Conservation (phyloP, 2,113 vertebrate genomes). For the Eretmochelys imbricata region DNA sequence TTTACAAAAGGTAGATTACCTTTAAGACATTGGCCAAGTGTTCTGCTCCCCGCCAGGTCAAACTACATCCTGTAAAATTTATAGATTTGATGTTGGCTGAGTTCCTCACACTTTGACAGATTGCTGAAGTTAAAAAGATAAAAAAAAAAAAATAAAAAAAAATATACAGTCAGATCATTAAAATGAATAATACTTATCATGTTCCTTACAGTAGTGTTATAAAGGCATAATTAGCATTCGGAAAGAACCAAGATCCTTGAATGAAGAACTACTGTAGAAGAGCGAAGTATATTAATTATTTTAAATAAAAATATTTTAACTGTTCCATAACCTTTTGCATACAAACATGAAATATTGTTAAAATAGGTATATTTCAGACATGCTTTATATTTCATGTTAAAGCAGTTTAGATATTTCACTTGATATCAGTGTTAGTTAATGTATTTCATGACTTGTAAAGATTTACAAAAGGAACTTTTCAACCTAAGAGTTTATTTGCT, state of each 20-base stretch:
- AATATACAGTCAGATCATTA: neutral
- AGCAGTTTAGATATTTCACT: neutral
- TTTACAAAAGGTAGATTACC: conserved; percentile 73
- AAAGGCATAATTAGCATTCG: neutral
- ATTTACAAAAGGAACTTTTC: neutral
- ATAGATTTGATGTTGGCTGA: conserved; percentile 86
- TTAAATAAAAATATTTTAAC: neutral
- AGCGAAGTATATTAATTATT: neutral
- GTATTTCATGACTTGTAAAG: neutral
- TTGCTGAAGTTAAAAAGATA: conserved; percentile 77
- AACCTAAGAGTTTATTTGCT: neutral
- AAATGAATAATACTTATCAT: neutral
- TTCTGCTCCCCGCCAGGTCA: conserved; percentile 94
- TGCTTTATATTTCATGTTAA: neutral
- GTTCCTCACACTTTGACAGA: conserved; percentile 95
- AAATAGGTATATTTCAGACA: neutral
- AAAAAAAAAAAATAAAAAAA: neutral
- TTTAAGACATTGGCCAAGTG: conserved; percentile 93
- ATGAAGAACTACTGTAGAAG: neutral
- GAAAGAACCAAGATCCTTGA: neutral
- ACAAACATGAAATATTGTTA: neutral
- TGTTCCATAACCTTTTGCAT: neutral
- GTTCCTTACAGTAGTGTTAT: neutral
- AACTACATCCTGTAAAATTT: conserved; percentile 92
- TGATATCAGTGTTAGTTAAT: neutral